Conservation (phyloP, 2,888 invertebrate genomes). For the Tipula helvola region DNA sequence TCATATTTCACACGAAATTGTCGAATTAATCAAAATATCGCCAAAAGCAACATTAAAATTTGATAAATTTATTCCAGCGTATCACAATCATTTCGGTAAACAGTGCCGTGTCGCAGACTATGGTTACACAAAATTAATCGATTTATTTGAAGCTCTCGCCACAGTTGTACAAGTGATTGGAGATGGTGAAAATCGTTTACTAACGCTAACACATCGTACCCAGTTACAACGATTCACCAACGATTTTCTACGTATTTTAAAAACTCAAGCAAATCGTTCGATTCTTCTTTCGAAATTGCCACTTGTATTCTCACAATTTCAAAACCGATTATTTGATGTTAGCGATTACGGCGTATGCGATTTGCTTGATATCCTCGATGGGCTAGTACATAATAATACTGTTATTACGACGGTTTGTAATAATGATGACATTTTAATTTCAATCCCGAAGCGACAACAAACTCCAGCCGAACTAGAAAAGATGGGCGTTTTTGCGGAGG, state of each 20-base stretch:
- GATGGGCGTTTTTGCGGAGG: slow-evolving; percentile 71
- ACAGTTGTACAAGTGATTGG: slow-evolving; percentile 83
- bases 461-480: slow-evolving; percentile 70
- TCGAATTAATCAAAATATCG: slow-evolving; percentile 70
- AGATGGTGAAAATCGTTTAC: slow-evolving; percentile 71
- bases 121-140: slow-evolving; percentile 87
- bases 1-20: slow-evolving; percentile 75
- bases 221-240: slow-evolving; percentile 84
- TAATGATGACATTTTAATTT: slow-evolving; percentile 45
- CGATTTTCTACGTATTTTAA: slow-evolving; percentile 76
- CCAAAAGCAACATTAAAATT: slow-evolving; percentile 73
- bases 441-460: slow-evolving; percentile 75
- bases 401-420: slow-evolving; percentile 42
- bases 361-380: slow-evolving; percentile 63
- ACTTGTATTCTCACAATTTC: slow-evolving; percentile 46
- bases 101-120: slow-evolving; percentile 94
- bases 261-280: slow-evolving; percentile 67
- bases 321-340: slow-evolving; percentile 43
- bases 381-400: slow-evolving; percentile 53
- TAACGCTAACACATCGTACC: slow-evolving; percentile 78
- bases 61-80: slow-evolving; percentile 82
- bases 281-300: slow-evolving; percentile 60
- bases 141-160: slow-evolving; percentile 78
- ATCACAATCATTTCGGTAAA: slow-evolving; percentile 91
- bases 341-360: slow-evolving; percentile 82